Percentiles rank a stretch among this genome's conserved stretches.
phyloP scores from a whole-genome alignment of 2,888 invertebrate species.

The Acanthosepion pharaonis region DNA sequence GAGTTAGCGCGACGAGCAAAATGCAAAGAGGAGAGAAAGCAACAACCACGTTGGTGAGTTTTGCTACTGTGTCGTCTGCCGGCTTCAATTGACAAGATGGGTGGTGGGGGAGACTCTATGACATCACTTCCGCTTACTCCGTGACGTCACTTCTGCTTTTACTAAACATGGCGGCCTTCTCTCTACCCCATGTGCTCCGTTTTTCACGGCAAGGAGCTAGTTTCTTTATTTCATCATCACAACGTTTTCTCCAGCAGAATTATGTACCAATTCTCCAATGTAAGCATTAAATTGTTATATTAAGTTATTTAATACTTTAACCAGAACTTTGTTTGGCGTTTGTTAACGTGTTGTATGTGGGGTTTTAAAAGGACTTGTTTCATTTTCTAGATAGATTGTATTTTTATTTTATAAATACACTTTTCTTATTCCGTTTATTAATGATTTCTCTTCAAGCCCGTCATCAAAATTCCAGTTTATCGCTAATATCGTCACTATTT shows the following conservation, averaged over 20 bases:
- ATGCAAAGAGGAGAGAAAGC: neutral
- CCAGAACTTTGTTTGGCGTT: no score
- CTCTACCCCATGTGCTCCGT: neutral
- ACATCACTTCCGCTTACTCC: neutral
- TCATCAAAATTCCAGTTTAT: no score
- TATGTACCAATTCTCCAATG: neutral
- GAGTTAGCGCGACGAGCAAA: neutral
- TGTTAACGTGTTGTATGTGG: no score
- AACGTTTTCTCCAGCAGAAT: neutral
- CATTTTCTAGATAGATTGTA: no score
- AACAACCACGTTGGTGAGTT: no score
- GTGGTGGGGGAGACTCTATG: neutral
- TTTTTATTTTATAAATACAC: no score
- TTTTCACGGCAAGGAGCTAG: neutral
- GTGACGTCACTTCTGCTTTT: neutral
- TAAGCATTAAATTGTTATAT: neutral
- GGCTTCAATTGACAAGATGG: neutral
- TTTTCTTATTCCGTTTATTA: no score
- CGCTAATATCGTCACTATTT: no score
- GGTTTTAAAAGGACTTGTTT: no score
- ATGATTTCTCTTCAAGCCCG: no score
- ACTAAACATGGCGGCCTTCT: neutral
- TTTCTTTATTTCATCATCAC: neutral
- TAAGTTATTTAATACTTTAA: neutral
- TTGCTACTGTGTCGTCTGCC: constrained; percentile 36